A percentile compares a stretch with the other conserved stretches of the same genome.
Conservation (phyloP, 2,113 vertebrate genomes). For the Limnothrissa miodon region DNA sequence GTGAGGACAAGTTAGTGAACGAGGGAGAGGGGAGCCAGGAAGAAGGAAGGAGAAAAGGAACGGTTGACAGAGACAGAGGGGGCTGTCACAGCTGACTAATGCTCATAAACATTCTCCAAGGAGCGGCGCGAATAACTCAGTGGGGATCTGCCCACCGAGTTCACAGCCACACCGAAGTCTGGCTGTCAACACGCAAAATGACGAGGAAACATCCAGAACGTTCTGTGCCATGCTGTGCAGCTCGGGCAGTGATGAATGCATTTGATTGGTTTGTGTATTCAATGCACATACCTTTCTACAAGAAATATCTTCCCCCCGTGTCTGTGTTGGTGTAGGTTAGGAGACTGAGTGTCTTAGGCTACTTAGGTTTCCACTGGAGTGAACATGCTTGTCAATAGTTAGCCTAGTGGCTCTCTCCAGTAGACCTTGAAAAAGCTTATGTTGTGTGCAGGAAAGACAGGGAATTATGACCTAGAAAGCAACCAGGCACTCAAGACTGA, state of each 20-base stretch:
- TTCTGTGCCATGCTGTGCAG: slow-evolving; percentile 4
- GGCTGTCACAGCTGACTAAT: slow-evolving; percentile 53
- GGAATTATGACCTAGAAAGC: no score
- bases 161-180: not conserved
- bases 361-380: not conserved
- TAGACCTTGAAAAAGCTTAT: no score
- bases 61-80: slow-evolving; percentile 46
- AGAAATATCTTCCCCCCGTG: not conserved
- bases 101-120: slow-evolving; percentile 43
- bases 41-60: not conserved
- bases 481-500: no score
- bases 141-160: slow-evolving; percentile 23
- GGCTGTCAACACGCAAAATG: slow-evolving; percentile 23
- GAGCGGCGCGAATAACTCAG: slow-evolving; percentile 44
- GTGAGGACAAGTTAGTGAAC: slow-evolving; percentile 18
- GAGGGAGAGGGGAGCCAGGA: not conserved
- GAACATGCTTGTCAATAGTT: not conserved
- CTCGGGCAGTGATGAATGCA: slow-evolving; percentile 30
- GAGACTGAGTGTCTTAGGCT: not conserved
- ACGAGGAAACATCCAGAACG: slow-evolving; percentile 23
- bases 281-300: not conserved
- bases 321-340: not conserved
- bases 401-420: no score
- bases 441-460: no score
- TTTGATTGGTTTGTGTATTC: slow-evolving; percentile 24